Evolutionary conservation across 1,140 invertebrate genomes (phyloP), one percentile per base, ranked within the genome.

Genomic region (Drosophila nikananu): DNA sequence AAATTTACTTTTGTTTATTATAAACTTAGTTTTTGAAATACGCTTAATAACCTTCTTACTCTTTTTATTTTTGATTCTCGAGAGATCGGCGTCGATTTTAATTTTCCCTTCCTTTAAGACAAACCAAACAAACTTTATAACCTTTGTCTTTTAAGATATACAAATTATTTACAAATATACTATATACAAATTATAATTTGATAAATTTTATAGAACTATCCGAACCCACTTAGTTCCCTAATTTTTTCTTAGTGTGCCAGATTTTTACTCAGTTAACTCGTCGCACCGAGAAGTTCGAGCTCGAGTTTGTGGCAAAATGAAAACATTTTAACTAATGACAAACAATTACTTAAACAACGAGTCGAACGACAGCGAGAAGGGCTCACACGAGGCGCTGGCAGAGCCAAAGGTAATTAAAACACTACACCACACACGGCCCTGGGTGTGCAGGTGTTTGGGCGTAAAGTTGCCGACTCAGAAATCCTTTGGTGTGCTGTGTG

Each of bases 281-380:
- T 7, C 52, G 17, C 10, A n/a, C 2, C 12, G 51, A 10, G 32
- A 23, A 42, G 35, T 15, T 37, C 44, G 35, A 39, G 46, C 63
- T 70, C 25, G 51, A 7, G 15, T 65, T 46, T 49, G 55, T 66
- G 62, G 70, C 77, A 81, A 90, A 89, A 89, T 89, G 78, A 89
- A 89, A 89, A 89, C 84, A 89, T 89, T 89, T 89, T 89, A 89
- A 89, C 84, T 89, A 89, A 89, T 89, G 84, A 90, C 84, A 89
- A 90, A 86, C 84, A 89, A 89, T 89, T 90, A 89, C 84, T 89
- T 81, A 84, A 89, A 90, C 81, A 89, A 78, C 82, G 67, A 80
- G 81, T 80, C 80, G 83, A 86, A 86, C 65, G 75, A 32, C 72
- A 75, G 25, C 37, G 62, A 46, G 63, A 27, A 70, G 54, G 74